Evolutionary conservation across 2,888 invertebrate species (phyloP), one percentile per base, ranked within the genome.

Genomic region (Apodemia hepburni): DNA sequence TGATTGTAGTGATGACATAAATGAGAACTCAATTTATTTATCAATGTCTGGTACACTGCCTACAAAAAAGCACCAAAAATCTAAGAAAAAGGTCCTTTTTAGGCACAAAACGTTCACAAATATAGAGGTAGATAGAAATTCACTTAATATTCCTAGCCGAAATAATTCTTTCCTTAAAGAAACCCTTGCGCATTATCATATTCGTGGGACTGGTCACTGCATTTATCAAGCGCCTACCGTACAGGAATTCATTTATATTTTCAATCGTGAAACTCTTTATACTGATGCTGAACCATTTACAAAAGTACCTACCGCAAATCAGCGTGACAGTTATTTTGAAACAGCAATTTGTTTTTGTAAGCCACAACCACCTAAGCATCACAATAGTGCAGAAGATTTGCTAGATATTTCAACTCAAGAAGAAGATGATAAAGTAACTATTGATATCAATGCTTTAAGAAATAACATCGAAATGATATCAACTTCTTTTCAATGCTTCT

Each of bases 261-360:
- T 92, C 68, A 92, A 92, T 72, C 84, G 85, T 72, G 89, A 91
- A 18, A 85, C 89, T 8, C 75, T 89, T 38, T 78, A 81, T 64
- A 79, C 78, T 68, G 82, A 85, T 64, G 79, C 78, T 7, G 77
- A 81, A 49, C 83, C 85, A 1, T 85, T 87, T 69, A 76, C 75
- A 12, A 85, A 84, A 75, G 71, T 82, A 8, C 75, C 80, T 8
- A 81, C 80, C 60, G 63, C 70, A 68, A 70, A 78, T 49, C 84
- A 80, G 69, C 78, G 85, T 66, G 83, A 87, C 63, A 87, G 87
- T 70, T 85, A 85, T 72, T 87, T 77, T 70, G 91, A 92, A 79
- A 87, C 88, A n/a, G 87, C 87, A 15, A 87, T 92, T 66, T 92
- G 92, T 67, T 92, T 92, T 71, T 92, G 92, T 76, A 85, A 80